Evolutionary conservation across 2,113 vertebrate genomes (phyloP).

Genomic region (Chinchilla lanigera): DNA sequence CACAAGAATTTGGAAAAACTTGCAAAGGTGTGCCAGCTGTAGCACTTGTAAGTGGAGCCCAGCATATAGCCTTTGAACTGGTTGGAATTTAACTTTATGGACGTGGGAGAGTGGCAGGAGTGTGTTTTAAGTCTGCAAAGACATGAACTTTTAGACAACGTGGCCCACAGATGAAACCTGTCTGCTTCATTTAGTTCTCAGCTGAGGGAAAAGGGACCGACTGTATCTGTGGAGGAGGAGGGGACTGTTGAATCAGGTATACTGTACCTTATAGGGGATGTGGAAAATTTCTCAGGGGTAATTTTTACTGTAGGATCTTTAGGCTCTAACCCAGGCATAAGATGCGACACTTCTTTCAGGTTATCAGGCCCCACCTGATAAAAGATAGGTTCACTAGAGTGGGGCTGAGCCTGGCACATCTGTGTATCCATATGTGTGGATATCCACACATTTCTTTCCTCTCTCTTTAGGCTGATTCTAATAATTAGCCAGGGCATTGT

Average conservation of each 20-base stretch:
- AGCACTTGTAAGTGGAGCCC: neutral
- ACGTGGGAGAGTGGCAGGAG: neutral
- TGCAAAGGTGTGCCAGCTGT: neutral
- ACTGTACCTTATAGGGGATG: neutral
- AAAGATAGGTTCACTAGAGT: neutral
- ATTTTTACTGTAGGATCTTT: neutral
- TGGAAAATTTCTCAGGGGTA: neutral
- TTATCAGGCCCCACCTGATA: neutral
- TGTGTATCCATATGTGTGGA: neutral
- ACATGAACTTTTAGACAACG: neutral
- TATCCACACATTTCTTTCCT: neutral
- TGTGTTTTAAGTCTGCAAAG: neutral
- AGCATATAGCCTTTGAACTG: neutral
- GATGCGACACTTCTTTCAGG: neutral
- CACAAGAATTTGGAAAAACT: neutral
- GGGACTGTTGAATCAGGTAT: neutral
- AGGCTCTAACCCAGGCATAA: neutral
- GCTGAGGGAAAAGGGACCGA: neutral
- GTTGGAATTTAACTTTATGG: conserved; percentile 13
- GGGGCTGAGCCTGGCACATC: neutral
- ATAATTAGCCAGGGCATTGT: neutral
- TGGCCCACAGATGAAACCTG: neutral
- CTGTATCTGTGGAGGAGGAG: neutral
- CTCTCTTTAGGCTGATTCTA: neutral
- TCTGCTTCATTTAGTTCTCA: neutral